phyloP scores from a whole-genome alignment of 2,888 invertebrate species.

The Dynastes grantii region DNA sequence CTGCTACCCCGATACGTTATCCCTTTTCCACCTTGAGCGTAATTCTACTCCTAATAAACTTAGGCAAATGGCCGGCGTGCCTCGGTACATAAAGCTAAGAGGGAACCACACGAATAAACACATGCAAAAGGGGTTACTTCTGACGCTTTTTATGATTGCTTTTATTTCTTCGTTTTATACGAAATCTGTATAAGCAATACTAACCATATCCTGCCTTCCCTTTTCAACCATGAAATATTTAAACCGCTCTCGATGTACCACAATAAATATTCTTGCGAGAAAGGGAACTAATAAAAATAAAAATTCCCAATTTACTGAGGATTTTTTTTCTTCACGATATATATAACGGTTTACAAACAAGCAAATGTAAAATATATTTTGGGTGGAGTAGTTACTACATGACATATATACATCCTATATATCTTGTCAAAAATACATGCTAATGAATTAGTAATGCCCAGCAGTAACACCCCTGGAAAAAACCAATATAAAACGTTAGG shows the following conservation, averaged over 20 bases:
- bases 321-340: neutral
- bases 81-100: constrained; percentile 19
- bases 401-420: constrained; percentile 29
- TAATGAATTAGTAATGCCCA: constrained; percentile 38
- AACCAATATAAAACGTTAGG: constrained; percentile 14
- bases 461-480: constrained; percentile 21
- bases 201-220: neutral
- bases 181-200: constrained; percentile 35
- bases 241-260: constrained; percentile 48
- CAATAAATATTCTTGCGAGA: constrained; percentile 49
- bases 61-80: constrained; percentile 25
- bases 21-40: constrained; percentile 1
- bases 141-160: constrained; percentile 41
- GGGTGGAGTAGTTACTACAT: neutral
- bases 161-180: constrained; percentile 44
- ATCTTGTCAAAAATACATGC: constrained; percentile 42
- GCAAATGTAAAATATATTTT: neutral
- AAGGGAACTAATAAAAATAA: constrained; percentile 43
- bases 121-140: constrained; percentile 40
- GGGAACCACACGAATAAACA: constrained; percentile 32
- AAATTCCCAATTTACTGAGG: constrained; percentile 35
- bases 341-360: constrained; percentile 3
- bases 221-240: constrained; percentile 48
- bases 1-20: constrained; percentile 3
- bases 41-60: constrained; percentile 38